Evolutionary conservation across 2,888 invertebrate genomes (phyloP).

Genomic region (Diadromus collaris): DNA sequence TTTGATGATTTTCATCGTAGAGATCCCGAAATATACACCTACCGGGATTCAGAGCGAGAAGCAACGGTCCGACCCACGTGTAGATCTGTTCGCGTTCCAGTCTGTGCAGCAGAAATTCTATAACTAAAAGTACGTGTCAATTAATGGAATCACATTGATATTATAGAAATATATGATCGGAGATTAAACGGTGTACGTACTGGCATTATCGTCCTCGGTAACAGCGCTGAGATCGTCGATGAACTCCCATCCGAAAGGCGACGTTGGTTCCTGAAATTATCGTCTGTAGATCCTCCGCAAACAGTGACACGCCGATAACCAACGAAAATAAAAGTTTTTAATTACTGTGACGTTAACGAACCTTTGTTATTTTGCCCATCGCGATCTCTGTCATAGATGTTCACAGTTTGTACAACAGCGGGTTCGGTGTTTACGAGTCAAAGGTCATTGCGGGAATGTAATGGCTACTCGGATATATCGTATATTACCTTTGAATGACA

Average conservation of each 20-base stretch:
- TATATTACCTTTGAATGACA: slow-evolving; percentile 24
- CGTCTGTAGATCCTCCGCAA: slow-evolving; percentile 33
- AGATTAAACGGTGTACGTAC: slow-evolving; percentile 57
- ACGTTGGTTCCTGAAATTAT: slow-evolving; percentile 61
- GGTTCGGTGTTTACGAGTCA: slow-evolving; percentile 1
- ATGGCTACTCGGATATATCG: background rate
- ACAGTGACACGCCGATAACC: background rate
- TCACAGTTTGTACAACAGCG: background rate
- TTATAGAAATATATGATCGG: background rate
- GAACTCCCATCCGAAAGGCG: slow-evolving; percentile 65
- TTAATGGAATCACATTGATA: background rate
- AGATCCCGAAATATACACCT: slow-evolving; percentile 63
- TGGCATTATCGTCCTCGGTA: slow-evolving; percentile 66
- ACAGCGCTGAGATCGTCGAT: slow-evolving; percentile 68
- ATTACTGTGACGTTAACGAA: slow-evolving; percentile 11
- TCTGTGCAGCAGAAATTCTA: slow-evolving; percentile 75
- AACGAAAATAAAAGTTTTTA: background rate
- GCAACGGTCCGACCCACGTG: slow-evolving; percentile 79
- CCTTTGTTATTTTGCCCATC: slow-evolving; percentile 26
- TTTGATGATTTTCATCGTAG: slow-evolving; percentile 62
- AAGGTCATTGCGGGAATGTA: slow-evolving; percentile 18
- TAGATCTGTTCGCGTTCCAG: slow-evolving; percentile 74
- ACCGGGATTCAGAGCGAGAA: slow-evolving; percentile 78
- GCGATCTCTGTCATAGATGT: slow-evolving; percentile 6
- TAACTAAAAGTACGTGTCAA: slow-evolving; percentile 67